phyloP scores from a whole-genome alignment of 2,888 invertebrate species.

The Eupithecia insigniata region DNA sequence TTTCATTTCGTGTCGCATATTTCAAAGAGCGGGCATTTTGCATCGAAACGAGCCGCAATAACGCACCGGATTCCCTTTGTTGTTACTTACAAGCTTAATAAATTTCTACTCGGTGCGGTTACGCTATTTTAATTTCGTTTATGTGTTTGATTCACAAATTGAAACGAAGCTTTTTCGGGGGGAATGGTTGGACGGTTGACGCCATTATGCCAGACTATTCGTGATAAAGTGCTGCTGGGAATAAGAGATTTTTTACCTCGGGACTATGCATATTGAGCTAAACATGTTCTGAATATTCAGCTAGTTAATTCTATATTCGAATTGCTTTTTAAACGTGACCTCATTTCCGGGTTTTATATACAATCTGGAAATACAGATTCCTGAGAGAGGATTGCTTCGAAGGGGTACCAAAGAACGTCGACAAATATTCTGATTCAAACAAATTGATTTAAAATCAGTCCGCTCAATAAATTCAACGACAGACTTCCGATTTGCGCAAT shows the following conservation, averaged over 20 bases:
- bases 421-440: neutral
- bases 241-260: slow-evolving; percentile 18
- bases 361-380: neutral
- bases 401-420: neutral
- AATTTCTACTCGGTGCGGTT: slow-evolving; percentile 48
- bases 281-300: slow-evolving; percentile 9
- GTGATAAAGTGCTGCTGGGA: slow-evolving; percentile 18
- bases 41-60: slow-evolving; percentile 71
- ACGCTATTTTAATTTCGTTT: slow-evolving; percentile 49
- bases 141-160: slow-evolving; percentile 41
- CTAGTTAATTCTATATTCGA: neutral
- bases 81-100: slow-evolving; percentile 60
- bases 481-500: slow-evolving; percentile 6
- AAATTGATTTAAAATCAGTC: slow-evolving; percentile 10
- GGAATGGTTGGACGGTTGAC: slow-evolving; percentile 25
- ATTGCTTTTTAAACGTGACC: neutral
- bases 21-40: slow-evolving; percentile 71
- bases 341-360: neutral
- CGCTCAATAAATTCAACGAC: slow-evolving; percentile 11
- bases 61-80: slow-evolving; percentile 62
- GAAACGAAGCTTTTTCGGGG: slow-evolving; percentile 30
- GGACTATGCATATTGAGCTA: slow-evolving; percentile 13
- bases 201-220: slow-evolving; percentile 22
- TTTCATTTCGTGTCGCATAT: slow-evolving; percentile 80
- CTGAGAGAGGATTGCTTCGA: neutral